phyloP scores from a whole-genome alignment of 2,888 invertebrate species.

The Villa cingulata region DNA sequence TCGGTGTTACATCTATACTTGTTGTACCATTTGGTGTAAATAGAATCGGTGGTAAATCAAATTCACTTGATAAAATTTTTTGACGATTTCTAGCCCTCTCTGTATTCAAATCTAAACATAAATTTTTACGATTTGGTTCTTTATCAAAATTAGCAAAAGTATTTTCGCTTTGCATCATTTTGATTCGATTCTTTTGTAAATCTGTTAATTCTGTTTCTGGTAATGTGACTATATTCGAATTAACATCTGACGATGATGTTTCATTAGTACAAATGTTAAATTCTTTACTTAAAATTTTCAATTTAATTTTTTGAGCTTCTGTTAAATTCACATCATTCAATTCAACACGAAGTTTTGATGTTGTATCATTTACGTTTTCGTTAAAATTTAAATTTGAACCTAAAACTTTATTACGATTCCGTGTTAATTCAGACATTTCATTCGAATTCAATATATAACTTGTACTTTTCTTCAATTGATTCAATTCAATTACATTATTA shows the following conservation, averaged over 20 bases:
- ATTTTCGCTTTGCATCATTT: conserved; percentile 28
- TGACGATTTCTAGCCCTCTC: conserved; percentile 22
- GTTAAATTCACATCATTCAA: conserved; percentile 28
- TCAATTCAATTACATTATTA: neutral
- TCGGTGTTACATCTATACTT: conserved; percentile 18
- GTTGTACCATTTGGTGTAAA: conserved; percentile 9
- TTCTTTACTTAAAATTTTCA: conserved; percentile 47
- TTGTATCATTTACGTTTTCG: conserved; percentile 1
- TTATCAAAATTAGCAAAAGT: conserved; percentile 20
- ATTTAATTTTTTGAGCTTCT: conserved; percentile 46
- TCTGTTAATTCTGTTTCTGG: conserved; percentile 21
- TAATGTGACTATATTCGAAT: conserved; percentile 18
- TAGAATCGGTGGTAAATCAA: conserved; percentile 19
- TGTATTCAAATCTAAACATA: conserved; percentile 22
- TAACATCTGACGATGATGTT: conserved; percentile 22
- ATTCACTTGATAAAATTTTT: conserved; percentile 24
- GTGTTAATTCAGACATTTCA: conserved; percentile 17
- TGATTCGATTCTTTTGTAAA: conserved; percentile 30
- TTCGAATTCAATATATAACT: conserved; percentile 29
- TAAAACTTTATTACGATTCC: conserved; percentile 23
- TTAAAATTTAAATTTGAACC: conserved; percentile 9
- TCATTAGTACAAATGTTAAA: conserved; percentile 33
- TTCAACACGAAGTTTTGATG: neutral
- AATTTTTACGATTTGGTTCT: conserved; percentile 16
- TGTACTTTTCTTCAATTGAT: conserved; percentile 18